Percentiles rank a stretch among this genome's conserved stretches.
These are phyloP conservation scores for Felis catus DNA, from an alignment of 2,113 vertebrate genomes.

Conservation along the genomic window DNA sequence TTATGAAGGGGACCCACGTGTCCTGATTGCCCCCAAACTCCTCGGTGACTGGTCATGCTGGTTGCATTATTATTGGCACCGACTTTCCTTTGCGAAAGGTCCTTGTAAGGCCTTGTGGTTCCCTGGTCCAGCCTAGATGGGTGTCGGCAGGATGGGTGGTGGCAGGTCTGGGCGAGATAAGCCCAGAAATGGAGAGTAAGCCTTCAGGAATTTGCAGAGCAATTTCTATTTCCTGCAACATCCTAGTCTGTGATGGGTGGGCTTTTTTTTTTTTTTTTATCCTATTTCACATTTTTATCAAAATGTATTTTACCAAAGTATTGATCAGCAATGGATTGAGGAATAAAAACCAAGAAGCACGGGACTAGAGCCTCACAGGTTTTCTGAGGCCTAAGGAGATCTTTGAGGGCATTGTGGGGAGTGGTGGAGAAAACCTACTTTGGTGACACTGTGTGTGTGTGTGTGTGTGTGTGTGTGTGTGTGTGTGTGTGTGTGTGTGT, in stretches of 20 bases:
- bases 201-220: slow-evolving; percentile 28
- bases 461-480: too few relatives aligned
- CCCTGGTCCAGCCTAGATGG: fast-evolving
- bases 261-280: background rate
- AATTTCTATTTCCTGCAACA: background rate
- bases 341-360: background rate
- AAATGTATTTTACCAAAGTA: slow-evolving; percentile 2
- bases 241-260: background rate
- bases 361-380: background rate
- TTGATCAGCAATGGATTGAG: background rate
- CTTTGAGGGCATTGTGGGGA: background rate
- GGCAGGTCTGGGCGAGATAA: background rate
- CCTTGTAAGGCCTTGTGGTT: background rate
- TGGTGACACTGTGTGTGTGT: background rate
- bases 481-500: too few relatives aligned
- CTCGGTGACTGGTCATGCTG: background rate
- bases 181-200: background rate
- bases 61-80: background rate
- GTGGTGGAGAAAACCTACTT: background rate
- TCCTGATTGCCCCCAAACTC: background rate
- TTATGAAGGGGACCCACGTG: fast-evolving
- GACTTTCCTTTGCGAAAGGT: background rate
- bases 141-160: background rate
- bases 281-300: background rate
- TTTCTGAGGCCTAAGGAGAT: background rate